Evolutionary conservation across 2,113 vertebrate species (phyloP).

Genomic region (Fregetta grallaria): DNA sequence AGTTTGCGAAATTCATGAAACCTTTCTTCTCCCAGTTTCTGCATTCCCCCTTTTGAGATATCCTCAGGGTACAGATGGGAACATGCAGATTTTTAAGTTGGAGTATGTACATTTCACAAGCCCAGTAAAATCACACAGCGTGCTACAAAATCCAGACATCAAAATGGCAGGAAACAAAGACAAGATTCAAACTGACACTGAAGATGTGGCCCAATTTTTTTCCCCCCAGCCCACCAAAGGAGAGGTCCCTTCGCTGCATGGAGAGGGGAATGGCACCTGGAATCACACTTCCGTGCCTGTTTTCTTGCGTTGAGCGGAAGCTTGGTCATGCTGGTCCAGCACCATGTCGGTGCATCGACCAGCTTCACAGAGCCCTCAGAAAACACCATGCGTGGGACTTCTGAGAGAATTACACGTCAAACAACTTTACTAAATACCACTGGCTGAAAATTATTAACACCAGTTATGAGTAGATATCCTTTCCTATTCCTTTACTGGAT

Average conservation of each 20-base stretch:
- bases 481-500: background rate
- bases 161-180: background rate
- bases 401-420: background rate
- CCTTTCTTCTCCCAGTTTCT: constrained; percentile 9
- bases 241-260: background rate
- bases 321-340: background rate
- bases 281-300: background rate
- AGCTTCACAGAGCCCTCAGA: background rate
- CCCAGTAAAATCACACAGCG: background rate
- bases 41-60: constrained; percentile 26
- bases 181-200: background rate
- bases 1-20: constrained; percentile 55
- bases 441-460: background rate
- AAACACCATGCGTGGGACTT: background rate
- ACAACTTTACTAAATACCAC: background rate
- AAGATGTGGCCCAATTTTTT: background rate
- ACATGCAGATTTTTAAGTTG: constrained; percentile 21
- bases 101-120: background rate
- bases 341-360: background rate
- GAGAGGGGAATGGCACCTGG: background rate
- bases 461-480: background rate
- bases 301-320: background rate
- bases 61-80: constrained; percentile 40
- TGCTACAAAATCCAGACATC: background rate
- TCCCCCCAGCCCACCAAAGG: background rate